Evolutionary conservation across 1,140 invertebrate species (phyloP).

Genomic region (Temnothorax curvispinosus): DNA sequence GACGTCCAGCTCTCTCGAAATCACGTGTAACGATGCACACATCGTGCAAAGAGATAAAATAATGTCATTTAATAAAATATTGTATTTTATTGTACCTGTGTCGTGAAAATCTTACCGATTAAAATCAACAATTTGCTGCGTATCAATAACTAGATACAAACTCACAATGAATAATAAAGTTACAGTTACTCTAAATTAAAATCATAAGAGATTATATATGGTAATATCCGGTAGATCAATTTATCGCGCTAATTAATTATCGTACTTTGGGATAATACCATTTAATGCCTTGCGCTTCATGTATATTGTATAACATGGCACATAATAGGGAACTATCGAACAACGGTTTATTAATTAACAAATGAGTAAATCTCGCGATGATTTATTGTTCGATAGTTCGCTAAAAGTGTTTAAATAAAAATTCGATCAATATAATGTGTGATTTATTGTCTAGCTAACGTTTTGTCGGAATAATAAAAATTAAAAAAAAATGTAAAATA

Average conservation of each 20-base stretch:
- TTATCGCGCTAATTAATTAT: slow-evolving; percentile 36
- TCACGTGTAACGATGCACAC: background rate
- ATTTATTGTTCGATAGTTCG: slow-evolving; percentile 10
- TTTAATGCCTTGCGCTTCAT: slow-evolving; percentile 20
- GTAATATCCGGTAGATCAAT: slow-evolving; percentile 27
- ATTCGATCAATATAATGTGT: background rate
- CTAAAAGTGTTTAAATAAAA: background rate
- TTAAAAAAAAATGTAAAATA: background rate
- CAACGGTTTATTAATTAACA: slow-evolving; percentile 43
- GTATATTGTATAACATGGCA: slow-evolving; percentile 5
- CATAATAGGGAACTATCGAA: slow-evolving; percentile 32
- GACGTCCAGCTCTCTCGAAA: background rate
- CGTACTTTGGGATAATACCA: slow-evolving; percentile 31
- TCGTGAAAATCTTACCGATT: background rate
- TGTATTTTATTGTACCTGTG: background rate
- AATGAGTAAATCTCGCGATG: slow-evolving; percentile 14
- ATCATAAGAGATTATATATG: slow-evolving; percentile 31
- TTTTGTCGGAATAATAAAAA: background rate
- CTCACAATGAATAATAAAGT: slow-evolving; percentile 10
- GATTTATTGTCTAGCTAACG: background rate
- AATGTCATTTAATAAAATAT: background rate
- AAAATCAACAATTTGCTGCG: slow-evolving; percentile 9
- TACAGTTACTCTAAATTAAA: background rate
- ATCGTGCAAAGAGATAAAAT: background rate
- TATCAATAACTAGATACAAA: background rate